Evolutionary conservation across 2,888 invertebrate genomes (phyloP), one percentile per base, ranked within the genome.

Genomic region (Macaria notata): DNA sequence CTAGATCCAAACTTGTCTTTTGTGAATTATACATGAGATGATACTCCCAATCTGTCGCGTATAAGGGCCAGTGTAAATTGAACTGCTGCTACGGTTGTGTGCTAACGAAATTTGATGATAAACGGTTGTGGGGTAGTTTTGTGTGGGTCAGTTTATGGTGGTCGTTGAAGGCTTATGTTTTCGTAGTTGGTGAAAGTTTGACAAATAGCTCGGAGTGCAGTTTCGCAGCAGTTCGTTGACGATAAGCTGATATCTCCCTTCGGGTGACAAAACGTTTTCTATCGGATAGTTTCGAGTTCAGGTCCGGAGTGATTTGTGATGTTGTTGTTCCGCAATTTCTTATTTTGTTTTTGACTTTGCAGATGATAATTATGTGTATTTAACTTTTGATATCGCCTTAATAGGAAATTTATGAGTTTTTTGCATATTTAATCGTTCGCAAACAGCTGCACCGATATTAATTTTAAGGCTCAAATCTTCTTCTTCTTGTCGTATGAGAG

Each of bases 1-100:
- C 73, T 70, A 73, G 81, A 81, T 82, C 75, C 79, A 75, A 81
- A 79, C 77, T 78, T 75, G 73, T 73, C 75, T 71, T 77, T 73
- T 72, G 76, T 88, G 86, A 86, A 88, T 86, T 85, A 88, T 74
- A 85, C 86, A 88, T 88, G 85, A 86, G 86, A 75, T 72, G 81
- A 84, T 84, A 81, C 78, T 82, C 81, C 77, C 86, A 86, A 87
- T 86, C 83, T 86, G 86, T 83, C 80, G 79, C 71, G 54, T 67
- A 63, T 63, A 63, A 71, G 66, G 59, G 59, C 86, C 83, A 78
- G 60, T 72, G 60, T 76, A 61, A 52, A 39, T 31, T 65, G 83
- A 74, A 6, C 80, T 68, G n/a, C 64, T 49, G n/a, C 36, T 9
- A 43, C 9, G 7, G 31, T 57, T 42, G 44, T 36, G 6, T 8